phyloP scores from a whole-genome alignment of 1,140 invertebrate species.

The Phymastichus coffea region DNA sequence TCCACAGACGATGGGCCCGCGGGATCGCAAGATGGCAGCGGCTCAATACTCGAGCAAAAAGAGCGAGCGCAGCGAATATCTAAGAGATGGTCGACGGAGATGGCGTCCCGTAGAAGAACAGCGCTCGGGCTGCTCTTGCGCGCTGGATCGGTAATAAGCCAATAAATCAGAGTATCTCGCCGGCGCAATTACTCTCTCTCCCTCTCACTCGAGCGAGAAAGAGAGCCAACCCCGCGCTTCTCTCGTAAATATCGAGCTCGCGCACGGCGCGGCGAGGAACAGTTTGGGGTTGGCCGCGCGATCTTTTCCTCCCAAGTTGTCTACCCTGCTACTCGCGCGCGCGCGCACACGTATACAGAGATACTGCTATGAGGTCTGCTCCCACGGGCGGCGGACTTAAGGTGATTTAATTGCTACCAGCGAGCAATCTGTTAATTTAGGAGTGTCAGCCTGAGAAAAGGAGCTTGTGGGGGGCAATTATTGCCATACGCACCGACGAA shows the following conservation, averaged over 20 bases:
- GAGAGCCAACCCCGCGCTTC: constrained; percentile 43
- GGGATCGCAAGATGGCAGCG: too few relatives aligned
- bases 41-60: too few relatives aligned
- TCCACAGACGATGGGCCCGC: constrained; percentile 39
- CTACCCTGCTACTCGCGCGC: too few relatives aligned
- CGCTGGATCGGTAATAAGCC: constrained; percentile 50
- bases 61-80: not conserved
- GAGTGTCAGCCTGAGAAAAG: constrained; percentile 47
- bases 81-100: not conserved
- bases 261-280: constrained; percentile 32
- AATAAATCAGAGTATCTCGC: constrained; percentile 50
- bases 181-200: constrained; percentile 46
- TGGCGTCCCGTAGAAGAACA: not conserved
- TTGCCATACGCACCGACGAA: constrained; percentile 1
- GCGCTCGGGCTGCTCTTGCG: constrained; percentile 37
- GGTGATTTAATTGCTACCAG: constrained; percentile 49
- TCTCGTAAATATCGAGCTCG: constrained; percentile 53
- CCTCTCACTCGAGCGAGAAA: constrained; percentile 21
- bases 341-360: too few relatives aligned
- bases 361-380: too few relatives aligned
- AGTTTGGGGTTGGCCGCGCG: too few relatives aligned
- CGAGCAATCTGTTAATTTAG: constrained; percentile 49
- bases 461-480: not conserved
- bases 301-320: too few relatives aligned
- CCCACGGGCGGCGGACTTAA: too few relatives aligned